Conservation (phyloP, 1,140 invertebrate genomes). For the Formica selysi region DNA sequence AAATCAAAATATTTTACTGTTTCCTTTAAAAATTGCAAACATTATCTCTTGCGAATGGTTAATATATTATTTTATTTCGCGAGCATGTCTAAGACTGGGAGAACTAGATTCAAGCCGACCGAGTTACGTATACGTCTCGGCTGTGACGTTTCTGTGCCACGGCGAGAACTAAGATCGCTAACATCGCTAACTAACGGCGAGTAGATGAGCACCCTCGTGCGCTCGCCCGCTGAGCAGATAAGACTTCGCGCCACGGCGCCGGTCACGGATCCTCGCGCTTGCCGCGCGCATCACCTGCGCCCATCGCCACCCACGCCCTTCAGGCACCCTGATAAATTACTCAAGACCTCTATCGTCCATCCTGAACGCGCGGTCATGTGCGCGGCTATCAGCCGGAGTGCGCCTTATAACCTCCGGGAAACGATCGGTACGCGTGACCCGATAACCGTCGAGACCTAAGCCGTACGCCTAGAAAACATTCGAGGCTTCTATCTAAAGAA, state of each 20-base stretch:
- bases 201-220: slow-evolving; percentile 73
- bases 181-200: slow-evolving; percentile 63
- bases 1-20: neutral
- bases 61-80: slow-evolving; percentile 26
- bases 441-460: slow-evolving; percentile 29
- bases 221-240: slow-evolving; percentile 75
- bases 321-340: slow-evolving; percentile 81
- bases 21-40: neutral
- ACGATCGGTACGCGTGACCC: slow-evolving; percentile 55
- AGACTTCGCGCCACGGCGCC: slow-evolving; percentile 71
- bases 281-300: slow-evolving; percentile 59
- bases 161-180: slow-evolving; percentile 49
- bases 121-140: slow-evolving; percentile 43
- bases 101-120: slow-evolving; percentile 2
- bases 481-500: slow-evolving; percentile 9
- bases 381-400: slow-evolving; percentile 64
- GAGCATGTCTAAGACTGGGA: neutral
- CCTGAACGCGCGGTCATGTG: slow-evolving; percentile 58
- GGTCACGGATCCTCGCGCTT: slow-evolving; percentile 67
- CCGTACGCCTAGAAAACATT: slow-evolving; percentile 13
- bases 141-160: slow-evolving; percentile 60
- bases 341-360: slow-evolving; percentile 74
- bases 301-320: slow-evolving; percentile 74
- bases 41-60: neutral
- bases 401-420: slow-evolving; percentile 62